A percentile compares a stretch with the other conserved stretches of the same genome.
These are phyloP conservation scores for Nibea coibor DNA, from an alignment of 2,113 vertebrate genomes.

Conservation along the genomic window DNA sequence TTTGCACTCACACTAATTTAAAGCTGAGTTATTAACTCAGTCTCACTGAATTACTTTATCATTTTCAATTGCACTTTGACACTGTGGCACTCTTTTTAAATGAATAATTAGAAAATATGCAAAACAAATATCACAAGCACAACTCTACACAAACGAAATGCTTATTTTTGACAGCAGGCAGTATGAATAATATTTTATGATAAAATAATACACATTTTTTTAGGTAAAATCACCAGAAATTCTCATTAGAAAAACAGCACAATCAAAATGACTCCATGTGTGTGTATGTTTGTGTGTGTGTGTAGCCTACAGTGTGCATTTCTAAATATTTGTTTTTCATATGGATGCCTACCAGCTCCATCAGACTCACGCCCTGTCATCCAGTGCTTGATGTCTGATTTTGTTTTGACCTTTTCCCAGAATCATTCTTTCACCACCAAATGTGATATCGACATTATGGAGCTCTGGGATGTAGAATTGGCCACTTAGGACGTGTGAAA, in stretches of 20 bases:
- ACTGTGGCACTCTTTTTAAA: not conserved
- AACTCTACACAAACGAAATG: not conserved
- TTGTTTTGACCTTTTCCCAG: conserved; percentile 63
- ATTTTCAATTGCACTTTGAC: not conserved
- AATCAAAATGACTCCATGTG: not conserved
- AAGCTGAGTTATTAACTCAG: not conserved
- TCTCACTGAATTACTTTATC: not conserved
- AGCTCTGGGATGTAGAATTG: conserved; percentile 58
- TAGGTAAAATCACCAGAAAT: not conserved
- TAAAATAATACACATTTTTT: not conserved
- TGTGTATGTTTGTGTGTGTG: too few relatives aligned
- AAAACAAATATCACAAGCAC: not conserved
- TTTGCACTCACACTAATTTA: not conserved
- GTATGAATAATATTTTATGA: too few relatives aligned
- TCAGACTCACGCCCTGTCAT: conserved; percentile 26
- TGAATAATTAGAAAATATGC: not conserved
- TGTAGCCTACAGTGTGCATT: not conserved
- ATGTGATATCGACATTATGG: conserved; percentile 62
- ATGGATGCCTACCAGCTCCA: not conserved
- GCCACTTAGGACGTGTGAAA: conserved; percentile 69
- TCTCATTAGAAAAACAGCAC: not conserved
- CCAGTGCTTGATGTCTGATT: conserved; percentile 37
- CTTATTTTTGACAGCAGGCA: not conserved
- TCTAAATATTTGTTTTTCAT: conserved; percentile 5
- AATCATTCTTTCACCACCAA: conserved; percentile 54